phyloP scores from a whole-genome alignment of 2,113 vertebrate genomes.

The Leptocoma aspasia region DNA sequence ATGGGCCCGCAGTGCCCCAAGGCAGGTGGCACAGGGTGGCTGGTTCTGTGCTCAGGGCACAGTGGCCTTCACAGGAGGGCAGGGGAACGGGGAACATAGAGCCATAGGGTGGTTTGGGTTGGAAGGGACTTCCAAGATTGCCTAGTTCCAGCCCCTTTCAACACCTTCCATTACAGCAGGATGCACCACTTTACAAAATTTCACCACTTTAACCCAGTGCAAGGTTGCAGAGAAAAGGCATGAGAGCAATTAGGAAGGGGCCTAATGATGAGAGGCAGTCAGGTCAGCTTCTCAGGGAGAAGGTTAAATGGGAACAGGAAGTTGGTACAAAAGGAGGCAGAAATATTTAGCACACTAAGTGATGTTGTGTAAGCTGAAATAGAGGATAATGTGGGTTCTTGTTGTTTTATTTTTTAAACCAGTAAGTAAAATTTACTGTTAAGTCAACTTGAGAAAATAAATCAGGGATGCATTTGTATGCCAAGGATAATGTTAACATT shows the following conservation, averaged over 20 bases:
- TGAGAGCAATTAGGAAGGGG: background rate
- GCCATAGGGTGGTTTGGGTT: background rate
- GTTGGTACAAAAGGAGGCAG: background rate
- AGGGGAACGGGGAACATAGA: no score
- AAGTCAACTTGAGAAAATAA: background rate
- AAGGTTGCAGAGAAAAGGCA: background rate
- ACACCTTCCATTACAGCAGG: background rate
- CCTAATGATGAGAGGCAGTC: background rate
- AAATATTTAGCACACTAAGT: background rate
- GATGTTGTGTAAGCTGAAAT: background rate
- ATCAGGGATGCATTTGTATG: background rate
- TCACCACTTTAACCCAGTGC: background rate
- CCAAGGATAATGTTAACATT: background rate
- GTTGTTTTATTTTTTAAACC: background rate
- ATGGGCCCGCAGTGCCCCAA: accelerated
- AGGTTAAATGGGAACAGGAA: background rate
- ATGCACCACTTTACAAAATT: background rate
- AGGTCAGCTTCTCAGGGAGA: background rate
- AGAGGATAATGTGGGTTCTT: background rate
- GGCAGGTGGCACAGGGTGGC: background rate
- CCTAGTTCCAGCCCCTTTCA: background rate
- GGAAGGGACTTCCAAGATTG: background rate
- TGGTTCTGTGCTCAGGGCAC: background rate
- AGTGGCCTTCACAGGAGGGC: background rate
- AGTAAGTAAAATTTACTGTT: background rate